These are phyloP conservation scores for Catharus fuscescens DNA, from an alignment of 2,113 vertebrate genomes.

Conservation along the genomic window DNA sequence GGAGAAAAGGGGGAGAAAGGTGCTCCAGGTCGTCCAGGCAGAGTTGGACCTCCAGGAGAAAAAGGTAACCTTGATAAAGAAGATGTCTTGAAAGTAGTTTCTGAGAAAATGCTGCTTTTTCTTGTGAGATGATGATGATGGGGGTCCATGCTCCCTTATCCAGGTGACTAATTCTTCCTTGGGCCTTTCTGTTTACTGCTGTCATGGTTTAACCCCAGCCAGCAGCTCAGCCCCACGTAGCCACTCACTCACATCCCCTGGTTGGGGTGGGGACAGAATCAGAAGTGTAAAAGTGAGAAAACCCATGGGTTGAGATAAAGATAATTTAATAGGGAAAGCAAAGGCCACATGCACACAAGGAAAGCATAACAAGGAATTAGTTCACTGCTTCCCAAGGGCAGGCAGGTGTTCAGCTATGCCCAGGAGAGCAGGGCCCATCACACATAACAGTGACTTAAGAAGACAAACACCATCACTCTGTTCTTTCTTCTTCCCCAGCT, in stretches of 20 bases:
- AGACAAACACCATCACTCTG: fast-evolving
- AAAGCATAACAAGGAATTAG: background rate
- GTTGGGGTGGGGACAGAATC: background rate
- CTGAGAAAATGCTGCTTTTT: background rate
- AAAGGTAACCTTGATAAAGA: constrained; percentile 76
- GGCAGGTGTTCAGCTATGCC: background rate
- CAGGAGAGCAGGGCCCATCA: background rate
- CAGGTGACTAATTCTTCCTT: background rate
- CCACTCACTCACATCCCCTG: fast-evolving
- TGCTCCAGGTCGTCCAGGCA: constrained; percentile 88
- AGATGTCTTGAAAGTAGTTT: background rate
- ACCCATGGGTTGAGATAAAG: fast-evolving
- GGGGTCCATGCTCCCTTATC: background rate
- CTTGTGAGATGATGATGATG: background rate
- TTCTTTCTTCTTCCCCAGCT: background rate
- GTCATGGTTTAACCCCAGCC: background rate
- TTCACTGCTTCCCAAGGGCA: background rate
- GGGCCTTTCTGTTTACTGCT: background rate
- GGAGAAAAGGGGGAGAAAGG: constrained; percentile 95
- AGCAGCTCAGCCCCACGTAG: fast-evolving
- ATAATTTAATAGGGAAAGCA: background rate
- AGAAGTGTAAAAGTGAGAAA: background rate
- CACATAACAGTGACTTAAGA: fast-evolving
- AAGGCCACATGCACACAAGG: fast-evolving
- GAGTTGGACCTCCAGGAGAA: constrained; percentile 91